Evolutionary conservation across 2,888 invertebrate genomes (phyloP), one percentile per base, ranked within the genome.

Genomic region (Dorcus hopei): DNA sequence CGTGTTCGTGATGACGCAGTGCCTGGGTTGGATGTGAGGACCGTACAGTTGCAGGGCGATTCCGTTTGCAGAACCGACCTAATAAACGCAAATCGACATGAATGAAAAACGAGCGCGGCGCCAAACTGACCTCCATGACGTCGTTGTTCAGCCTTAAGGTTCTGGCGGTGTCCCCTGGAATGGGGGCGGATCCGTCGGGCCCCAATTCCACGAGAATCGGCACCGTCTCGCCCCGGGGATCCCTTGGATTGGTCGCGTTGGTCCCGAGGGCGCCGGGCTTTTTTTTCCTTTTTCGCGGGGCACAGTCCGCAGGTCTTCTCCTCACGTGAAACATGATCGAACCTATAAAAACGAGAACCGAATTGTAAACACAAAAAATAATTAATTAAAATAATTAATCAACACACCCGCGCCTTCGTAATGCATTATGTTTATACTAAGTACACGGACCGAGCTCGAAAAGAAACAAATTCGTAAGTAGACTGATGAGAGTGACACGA

Each of bases 291-390:
- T 94, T 87, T 68, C 95, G 88, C 62, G 94, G 87, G 64, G 93
- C 94, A 72, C 91, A 88, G 78, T 96, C 96, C 51, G 93, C 91
- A 68, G 97, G 94, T 75, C 95, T 86, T 76, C 95, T 86, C 74
- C 95, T 86, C 77, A 97, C 93, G 81, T 97, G 97, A 80, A 97
- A 97, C 91, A 96, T 97, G 76, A 97, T 92, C 73, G 95, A 95
- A 80, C 96, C 96, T 93, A 80, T 52, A 72, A 77, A 33, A 33
- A 6, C 26, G 26, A 45, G 14, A 9, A 58, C 23, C 11, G 19
- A 51, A 52, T 40, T 40, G 11, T 40, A 5, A 40, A n/a, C 2
- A 3, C 2, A 0, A 19, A 19, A 19, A 19, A 19, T 19, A 19
- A 19, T 14, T 19, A 19, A 19, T 19, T 3, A 19, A 19, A 19